Evolutionary conservation across 2,113 vertebrate genomes (phyloP).

Genomic region (Ochotona princeps): DNA sequence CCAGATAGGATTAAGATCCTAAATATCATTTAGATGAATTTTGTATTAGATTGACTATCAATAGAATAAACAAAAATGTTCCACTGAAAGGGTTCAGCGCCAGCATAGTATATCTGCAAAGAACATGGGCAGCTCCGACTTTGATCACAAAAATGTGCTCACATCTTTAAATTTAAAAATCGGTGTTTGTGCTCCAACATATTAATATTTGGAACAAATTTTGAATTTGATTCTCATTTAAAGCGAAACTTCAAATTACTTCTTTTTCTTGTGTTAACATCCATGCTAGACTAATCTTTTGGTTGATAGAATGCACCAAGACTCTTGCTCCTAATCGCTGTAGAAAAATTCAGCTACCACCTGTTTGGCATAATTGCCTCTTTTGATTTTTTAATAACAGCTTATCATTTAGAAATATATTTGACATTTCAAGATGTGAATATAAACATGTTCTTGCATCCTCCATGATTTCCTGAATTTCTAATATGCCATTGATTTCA

Average conservation of each 20-base stretch:
- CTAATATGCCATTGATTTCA: not conserved
- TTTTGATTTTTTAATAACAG: not conserved
- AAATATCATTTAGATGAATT: slow-evolving; percentile 85
- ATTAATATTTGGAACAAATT: slow-evolving; percentile 41
- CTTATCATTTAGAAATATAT: not conserved
- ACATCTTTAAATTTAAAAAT: not conserved
- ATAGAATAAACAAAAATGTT: slow-evolving; percentile 80
- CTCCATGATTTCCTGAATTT: not conserved
- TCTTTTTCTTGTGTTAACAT: not conserved
- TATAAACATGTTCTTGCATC: not conserved
- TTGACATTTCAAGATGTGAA: not conserved
- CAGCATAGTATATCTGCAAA: slow-evolving; percentile 42
- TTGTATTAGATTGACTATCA: slow-evolving; percentile 86
- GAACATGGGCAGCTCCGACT: not conserved
- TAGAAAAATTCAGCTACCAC: not conserved
- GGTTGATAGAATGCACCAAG: not conserved
- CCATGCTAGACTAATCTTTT: not conserved
- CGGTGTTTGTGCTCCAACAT: not conserved
- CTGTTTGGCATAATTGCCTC: not conserved
- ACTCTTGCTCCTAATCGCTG: not conserved
- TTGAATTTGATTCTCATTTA: not conserved
- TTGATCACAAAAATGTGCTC: not conserved
- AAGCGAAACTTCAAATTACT: not conserved
- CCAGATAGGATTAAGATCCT: slow-evolving; percentile 78
- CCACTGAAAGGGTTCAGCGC: slow-evolving; percentile 71